Evolutionary conservation across 2,797 vertebrate species (phyloP).

Genomic region (Oreortyx pictus): DNA sequence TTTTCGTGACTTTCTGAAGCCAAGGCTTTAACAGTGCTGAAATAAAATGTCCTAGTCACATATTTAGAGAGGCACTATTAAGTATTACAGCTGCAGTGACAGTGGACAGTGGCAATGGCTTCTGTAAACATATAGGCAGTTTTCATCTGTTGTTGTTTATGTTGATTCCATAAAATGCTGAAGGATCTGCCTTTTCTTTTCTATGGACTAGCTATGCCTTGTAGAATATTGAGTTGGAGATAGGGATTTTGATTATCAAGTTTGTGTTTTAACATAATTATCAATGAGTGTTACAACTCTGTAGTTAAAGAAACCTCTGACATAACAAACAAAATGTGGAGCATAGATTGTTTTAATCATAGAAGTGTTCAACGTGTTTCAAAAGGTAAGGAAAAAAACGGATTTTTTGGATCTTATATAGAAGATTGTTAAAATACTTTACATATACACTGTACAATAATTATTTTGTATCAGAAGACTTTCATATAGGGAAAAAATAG

Average conservation of each 20-base stretch:
- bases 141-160: not conserved
- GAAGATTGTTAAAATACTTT: constrained; percentile 63
- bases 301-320: not conserved
- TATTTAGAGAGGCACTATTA: not conserved
- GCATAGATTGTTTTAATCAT: constrained; percentile 43
- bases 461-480: constrained; percentile 46
- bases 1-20: not conserved
- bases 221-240: not conserved
- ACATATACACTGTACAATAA: constrained; percentile 71
- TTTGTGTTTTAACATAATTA: not conserved
- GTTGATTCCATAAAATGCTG: not conserved
- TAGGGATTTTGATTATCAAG: not conserved
- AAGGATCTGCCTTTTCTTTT: not conserved
- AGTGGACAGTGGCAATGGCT: not conserved
- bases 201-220: not conserved
- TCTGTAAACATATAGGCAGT: not conserved
- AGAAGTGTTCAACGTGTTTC: not conserved
- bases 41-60: not conserved
- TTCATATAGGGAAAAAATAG: constrained; percentile 38
- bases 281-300: not conserved
- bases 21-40: not conserved
- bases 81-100: not conserved
- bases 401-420: constrained; percentile 10
- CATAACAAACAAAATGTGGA: not conserved
- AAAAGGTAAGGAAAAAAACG: not conserved